Evolutionary conservation across 2,888 invertebrate genomes (phyloP).

Genomic region (Lasioglossum oenotherae): DNA sequence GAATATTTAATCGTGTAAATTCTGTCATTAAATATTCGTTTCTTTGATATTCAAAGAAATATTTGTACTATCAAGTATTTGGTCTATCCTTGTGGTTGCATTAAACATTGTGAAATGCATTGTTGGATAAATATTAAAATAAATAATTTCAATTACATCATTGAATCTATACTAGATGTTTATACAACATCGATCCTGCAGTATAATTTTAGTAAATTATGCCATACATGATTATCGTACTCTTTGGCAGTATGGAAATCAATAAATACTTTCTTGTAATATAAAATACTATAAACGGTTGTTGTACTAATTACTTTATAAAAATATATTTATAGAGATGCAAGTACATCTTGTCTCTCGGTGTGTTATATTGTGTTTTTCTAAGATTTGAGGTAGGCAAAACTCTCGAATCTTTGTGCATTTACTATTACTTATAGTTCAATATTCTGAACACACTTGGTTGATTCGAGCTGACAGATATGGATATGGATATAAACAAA

Average conservation of each 20-base stretch:
- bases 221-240: slow-evolving; percentile 27
- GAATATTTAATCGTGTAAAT: slow-evolving; percentile 2
- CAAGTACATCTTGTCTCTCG: not conserved
- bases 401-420: slow-evolving; percentile 10
- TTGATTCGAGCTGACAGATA: slow-evolving; percentile 4
- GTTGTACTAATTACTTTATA: slow-evolving; percentile 6
- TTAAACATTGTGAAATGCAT: slow-evolving; percentile 13
- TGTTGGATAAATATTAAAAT: slow-evolving; percentile 21
- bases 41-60: slow-evolving; percentile 29
- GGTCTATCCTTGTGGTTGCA: slow-evolving; percentile 1
- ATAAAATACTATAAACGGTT: slow-evolving; percentile 23
- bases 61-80: slow-evolving; percentile 49
- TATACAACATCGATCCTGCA: slow-evolving; percentile 1
- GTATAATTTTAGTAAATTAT: slow-evolving; percentile 25
- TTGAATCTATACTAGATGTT: not conserved
- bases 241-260: slow-evolving; percentile 52
- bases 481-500: not conserved
- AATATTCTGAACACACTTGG: slow-evolving; percentile 12
- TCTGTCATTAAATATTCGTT: slow-evolving; percentile 9
- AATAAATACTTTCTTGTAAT: slow-evolving; percentile 33
- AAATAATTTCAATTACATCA: slow-evolving; percentile 15
- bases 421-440: not conserved
- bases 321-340: slow-evolving; percentile 29
- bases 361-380: slow-evolving; percentile 1
- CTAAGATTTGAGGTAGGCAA: slow-evolving; percentile 59